Evolutionary conservation across 1,140 invertebrate genomes (phyloP), one percentile per base, ranked within the genome.

Genomic region (Dinoponera quadriceps): DNA sequence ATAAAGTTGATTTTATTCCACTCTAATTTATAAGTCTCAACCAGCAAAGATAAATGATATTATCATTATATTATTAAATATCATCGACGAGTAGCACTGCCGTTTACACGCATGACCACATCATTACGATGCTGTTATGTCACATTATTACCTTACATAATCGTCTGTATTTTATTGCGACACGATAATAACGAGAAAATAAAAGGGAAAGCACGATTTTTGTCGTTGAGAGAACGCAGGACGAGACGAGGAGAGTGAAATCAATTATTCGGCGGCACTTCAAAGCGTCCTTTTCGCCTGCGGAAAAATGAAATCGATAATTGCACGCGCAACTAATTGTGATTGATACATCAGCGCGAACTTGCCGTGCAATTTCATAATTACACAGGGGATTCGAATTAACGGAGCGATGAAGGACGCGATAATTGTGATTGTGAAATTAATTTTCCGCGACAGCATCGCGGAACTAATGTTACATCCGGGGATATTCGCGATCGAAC

Each of bases 361-460:
- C 48, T 69, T n/a, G 1, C 38, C 22, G 20, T 2, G 14, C 18
- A 68, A 69, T 78, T 69, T n/a, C 7, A 68, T 78, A 55, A 78
- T 57, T 44, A 44, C 33, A 14, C 14, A 44, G 38, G 0, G 0
- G 1, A 55, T 57, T 69, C 16, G 20, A 55, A 14, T 54, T 44
- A 57, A 57, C 54, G 55, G 3, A 78, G 3, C 29, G 4, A 5
- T 14, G 18, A 78, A 44, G 22, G 63, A 68, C 49, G 14, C 33
- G 22, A 78, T 44, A 69, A 69, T n/a, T 55, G 54, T 2, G 2
- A 57, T 69, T 22, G n/a, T n/a, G 63, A 44, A 68, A 68, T 78
- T 78, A 44, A 69, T 69, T 55, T 69, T 22, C 27, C 22, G 44
- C 51, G 7, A 44, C 69, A 65, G 27, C 25, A 44, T 55, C 33